Evolutionary conservation across 1,140 invertebrate species (phyloP).

Genomic region (Zaprionus ghesquierei): DNA sequence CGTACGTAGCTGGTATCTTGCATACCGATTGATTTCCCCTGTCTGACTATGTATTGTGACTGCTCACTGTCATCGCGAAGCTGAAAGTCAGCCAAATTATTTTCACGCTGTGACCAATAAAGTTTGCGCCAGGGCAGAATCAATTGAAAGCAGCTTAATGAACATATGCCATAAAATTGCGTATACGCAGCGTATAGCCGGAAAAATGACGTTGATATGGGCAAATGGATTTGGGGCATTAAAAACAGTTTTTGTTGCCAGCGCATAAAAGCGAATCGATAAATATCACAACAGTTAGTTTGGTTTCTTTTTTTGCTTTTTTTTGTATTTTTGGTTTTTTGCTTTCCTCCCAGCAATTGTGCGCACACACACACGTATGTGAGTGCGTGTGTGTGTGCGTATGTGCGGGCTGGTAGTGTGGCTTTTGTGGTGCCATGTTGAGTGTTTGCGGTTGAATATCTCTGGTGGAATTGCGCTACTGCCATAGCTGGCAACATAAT

Average conservation of each 20-base stretch:
- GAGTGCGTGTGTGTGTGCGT: neutral
- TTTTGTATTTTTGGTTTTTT: too few species aligned
- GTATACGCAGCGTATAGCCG: conserved; percentile 42
- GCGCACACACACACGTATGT: too few species aligned
- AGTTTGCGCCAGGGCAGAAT: neutral
- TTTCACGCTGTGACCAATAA: neutral
- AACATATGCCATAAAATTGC: conserved; percentile 47
- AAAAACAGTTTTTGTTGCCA: conserved; percentile 57
- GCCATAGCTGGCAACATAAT: conserved; percentile 23
- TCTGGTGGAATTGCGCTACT: conserved; percentile 32
- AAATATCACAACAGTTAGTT: conserved; percentile 40
- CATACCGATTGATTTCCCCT: too few species aligned
- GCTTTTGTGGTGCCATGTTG: conserved; percentile 40
- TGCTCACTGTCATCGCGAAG: neutral
- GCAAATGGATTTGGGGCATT: conserved; percentile 63
- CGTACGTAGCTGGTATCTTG: too few species aligned
- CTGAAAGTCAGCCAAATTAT: neutral
- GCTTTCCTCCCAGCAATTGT: too few species aligned
- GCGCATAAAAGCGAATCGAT: conserved; percentile 61
- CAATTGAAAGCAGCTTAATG: conserved; percentile 45
- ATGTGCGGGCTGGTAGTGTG: conserved; percentile 12
- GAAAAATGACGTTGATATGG: conserved; percentile 7
- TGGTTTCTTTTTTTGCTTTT: neutral
- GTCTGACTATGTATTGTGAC: neutral
- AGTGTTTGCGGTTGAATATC: conserved; percentile 57